A percentile compares a stretch with the other conserved stretches of the same genome.
Conservation (phyloP, 2,113 vertebrate genomes). For the Uropsilus gracilis region DNA sequence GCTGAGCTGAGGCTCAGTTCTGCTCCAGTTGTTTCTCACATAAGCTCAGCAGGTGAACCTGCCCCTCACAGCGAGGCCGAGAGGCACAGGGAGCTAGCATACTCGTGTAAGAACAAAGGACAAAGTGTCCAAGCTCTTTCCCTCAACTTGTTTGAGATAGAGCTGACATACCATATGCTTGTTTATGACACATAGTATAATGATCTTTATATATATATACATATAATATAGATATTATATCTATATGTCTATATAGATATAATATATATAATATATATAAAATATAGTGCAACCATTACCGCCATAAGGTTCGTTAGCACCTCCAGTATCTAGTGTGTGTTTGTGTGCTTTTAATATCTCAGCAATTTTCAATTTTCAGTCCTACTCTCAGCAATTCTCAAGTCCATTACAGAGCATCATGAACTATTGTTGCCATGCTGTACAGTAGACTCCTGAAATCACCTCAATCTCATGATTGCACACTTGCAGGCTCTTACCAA, state of each 20-base stretch:
- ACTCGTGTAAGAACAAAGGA: background rate
- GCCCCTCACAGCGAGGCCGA: background rate
- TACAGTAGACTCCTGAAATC: background rate
- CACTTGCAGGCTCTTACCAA: background rate
- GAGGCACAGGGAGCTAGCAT: background rate
- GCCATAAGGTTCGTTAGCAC: too few species aligned
- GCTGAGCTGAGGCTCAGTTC: background rate
- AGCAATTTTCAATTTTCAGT: too few species aligned
- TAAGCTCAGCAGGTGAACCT: too few species aligned
- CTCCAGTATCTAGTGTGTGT: too few species aligned
- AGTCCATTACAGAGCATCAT: background rate
- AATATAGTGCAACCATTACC: too few species aligned
- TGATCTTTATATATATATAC: background rate
- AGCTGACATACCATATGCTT: background rate
- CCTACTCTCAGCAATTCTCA: background rate
- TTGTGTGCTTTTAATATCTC: too few species aligned
- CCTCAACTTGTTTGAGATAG: background rate
- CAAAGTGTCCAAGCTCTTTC: background rate
- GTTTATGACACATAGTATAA: background rate
- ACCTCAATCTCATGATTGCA: background rate
- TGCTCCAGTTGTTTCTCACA: fast-evolving
- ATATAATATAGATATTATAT: too few species aligned
- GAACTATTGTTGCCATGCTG: too few species aligned
- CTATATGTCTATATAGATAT: background rate
- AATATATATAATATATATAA: background rate